Percentiles rank a stretch among this genome's conserved stretches.
Conservation (phyloP, 2,113 vertebrate genomes). For the Etia nguti region DNA sequence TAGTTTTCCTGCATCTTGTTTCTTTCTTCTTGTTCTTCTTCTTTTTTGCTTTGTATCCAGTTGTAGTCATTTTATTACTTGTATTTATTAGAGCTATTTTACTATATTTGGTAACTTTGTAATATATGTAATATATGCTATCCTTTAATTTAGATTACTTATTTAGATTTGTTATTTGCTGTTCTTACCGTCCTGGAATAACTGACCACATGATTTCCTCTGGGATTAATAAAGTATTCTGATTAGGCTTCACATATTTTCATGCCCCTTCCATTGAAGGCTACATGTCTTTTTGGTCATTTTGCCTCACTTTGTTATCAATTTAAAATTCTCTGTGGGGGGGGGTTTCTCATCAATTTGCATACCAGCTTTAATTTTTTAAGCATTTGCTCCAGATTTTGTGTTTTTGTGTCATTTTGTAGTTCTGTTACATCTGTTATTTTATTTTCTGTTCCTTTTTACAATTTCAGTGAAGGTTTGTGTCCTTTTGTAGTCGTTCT, state of each 20-base stretch:
- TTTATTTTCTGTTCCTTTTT: neutral
- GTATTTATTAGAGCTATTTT: neutral
- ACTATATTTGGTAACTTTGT: neutral
- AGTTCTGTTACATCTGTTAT: neutral
- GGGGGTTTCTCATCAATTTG: neutral
- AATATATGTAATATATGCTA: neutral
- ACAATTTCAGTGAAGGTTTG: too few species aligned
- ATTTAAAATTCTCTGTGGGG: neutral
- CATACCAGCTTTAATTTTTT: neutral
- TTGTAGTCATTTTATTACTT: neutral
- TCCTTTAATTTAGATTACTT: neutral
- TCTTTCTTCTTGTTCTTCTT: neutral
- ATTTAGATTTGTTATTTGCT: neutral
- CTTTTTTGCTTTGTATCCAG: neutral
- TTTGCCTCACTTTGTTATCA: neutral
- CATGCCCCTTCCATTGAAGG: neutral
- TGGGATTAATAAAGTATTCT: neutral
- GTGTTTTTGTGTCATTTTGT: neutral
- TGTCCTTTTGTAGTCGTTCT: neutral
- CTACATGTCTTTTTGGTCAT: neutral
- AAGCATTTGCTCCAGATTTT: neutral
- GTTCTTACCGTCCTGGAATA: neutral
- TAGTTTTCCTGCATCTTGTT: neutral
- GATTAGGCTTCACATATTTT: neutral
- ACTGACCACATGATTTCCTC: neutral